These are phyloP conservation scores for Nipponia nippon DNA, from an alignment of 2,113 vertebrate genomes.

Conservation along the genomic window DNA sequence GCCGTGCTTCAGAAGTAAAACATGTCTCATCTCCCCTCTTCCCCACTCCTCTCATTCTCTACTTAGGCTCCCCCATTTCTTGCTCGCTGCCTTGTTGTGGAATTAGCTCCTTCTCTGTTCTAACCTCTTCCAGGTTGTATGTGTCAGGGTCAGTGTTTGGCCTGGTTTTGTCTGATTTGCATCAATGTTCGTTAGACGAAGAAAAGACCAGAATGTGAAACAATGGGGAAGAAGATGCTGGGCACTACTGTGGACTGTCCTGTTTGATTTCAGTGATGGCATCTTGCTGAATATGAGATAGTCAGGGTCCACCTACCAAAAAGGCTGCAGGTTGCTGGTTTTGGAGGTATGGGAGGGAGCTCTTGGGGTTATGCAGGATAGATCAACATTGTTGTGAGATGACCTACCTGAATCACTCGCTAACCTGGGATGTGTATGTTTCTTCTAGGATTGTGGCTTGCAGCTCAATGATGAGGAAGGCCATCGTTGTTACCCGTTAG, in stretches of 20 bases:
- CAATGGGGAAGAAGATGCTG: too few species aligned
- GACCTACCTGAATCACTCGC: background rate
- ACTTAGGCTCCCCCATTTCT: background rate
- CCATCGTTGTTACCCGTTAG: slow-evolving; percentile 93
- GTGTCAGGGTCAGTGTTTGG: background rate
- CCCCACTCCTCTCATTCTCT: background rate
- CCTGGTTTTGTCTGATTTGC: background rate
- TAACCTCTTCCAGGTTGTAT: background rate
- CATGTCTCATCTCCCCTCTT: background rate
- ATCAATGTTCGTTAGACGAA: background rate
- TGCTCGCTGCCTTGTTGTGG: background rate
- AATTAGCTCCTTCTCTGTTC: background rate
- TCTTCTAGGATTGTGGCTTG: slow-evolving; percentile 87
- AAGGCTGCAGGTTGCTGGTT: background rate
- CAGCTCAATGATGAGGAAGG: slow-evolving; percentile 96
- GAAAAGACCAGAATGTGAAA: background rate
- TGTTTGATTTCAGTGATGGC: background rate
- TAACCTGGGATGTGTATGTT: background rate
- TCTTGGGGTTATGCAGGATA: background rate
- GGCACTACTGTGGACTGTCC: fast-evolving
- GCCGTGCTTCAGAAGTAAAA: background rate
- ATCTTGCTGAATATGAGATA: background rate
- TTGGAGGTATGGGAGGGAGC: background rate
- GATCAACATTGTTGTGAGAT: background rate
- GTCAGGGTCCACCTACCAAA: background rate